Evolutionary conservation across 1,140 invertebrate genomes (phyloP), one percentile per base, ranked within the genome.

Genomic region (Aphidius gifuensis): DNA sequence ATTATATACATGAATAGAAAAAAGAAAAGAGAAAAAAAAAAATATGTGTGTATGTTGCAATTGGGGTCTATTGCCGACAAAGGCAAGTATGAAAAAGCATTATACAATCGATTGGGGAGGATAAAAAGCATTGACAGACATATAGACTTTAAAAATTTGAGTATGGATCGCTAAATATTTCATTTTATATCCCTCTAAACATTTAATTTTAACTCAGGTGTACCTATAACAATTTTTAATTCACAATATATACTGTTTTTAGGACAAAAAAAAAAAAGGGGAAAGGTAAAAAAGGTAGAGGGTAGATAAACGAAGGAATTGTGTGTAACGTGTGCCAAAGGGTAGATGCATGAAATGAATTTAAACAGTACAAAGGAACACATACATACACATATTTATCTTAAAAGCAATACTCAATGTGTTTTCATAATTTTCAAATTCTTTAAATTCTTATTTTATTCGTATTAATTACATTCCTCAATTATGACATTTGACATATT

Each of bases 151-250:
- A 32, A 61, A 43, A 42, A 49, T 57, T 53, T 58, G 56, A 63
- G 49, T 60, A 42, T 64, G 72, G 74, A 72, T 76, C 70, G 71
- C 73, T 75, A 76, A 78, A 76, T 76, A 78, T 78, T 78, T 78
- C 73, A 78, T 78, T 78, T 77, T 64, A 67, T 64, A 67, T 73
- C 70, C 69, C 71, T 68, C 68, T 62, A 70, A 76, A 74, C 71
- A 69, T 75, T 78, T 75, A 74, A 78, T 77, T 75, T 76, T 66
- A 71, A 68, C 71, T 75, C 76, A 78, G 76, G 76, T 78, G 74
- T 69, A 69, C 32, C 1, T 38, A 38, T 45, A 54, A 16, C 58
- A 46, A 2, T 48, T 16, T 47, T 50, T 32, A 32, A 32, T 32
- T 32, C 23, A 32, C 23, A 1, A 32, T 32, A 32, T 32, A 32